Conservation (phyloP, 2,113 vertebrate genomes). For the Rhinoptilus africanus region DNA sequence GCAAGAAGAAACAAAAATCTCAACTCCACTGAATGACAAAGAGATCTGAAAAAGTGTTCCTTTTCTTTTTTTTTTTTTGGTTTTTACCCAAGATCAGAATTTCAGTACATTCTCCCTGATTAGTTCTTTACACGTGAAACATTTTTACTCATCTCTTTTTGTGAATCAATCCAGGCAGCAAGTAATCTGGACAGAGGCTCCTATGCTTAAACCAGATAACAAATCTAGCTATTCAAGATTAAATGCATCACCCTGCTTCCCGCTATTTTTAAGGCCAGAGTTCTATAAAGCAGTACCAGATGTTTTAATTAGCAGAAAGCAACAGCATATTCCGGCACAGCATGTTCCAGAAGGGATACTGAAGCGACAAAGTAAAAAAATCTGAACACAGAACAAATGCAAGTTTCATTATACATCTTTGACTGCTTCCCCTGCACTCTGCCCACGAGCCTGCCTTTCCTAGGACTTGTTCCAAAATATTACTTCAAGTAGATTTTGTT, state of each 20-base stretch:
- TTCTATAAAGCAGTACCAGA: slow-evolving; percentile 44
- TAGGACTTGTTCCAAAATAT: slow-evolving; percentile 25
- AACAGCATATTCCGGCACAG: slow-evolving; percentile 40
- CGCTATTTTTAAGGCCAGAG: slow-evolving; percentile 48
- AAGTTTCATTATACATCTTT: slow-evolving; percentile 19
- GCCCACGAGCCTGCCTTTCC: neutral
- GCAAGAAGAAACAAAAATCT: slow-evolving; percentile 5
- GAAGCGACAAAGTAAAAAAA: slow-evolving; percentile 34
- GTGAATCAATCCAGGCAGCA: neutral
- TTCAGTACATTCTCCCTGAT: neutral
- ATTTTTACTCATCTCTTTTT: slow-evolving; percentile 1
- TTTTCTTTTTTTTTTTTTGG: neutral
- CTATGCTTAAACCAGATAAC: neutral
- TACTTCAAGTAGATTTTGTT: slow-evolving; percentile 36
- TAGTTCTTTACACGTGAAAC: neutral
- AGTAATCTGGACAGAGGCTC: neutral
- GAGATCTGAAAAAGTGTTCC: neutral
- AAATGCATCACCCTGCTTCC: slow-evolving; percentile 10
- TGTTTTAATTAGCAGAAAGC: slow-evolving; percentile 66
- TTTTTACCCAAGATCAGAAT: neutral
- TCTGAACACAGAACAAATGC: neutral
- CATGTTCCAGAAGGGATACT: slow-evolving; percentile 53
- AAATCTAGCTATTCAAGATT: slow-evolving; percentile 30
- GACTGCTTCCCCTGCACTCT: slow-evolving; percentile 14
- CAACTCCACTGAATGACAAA: neutral